Evolutionary conservation across 2,888 invertebrate genomes (phyloP), one percentile per base, ranked within the genome.

Genomic region (Noctua janthina): DNA sequence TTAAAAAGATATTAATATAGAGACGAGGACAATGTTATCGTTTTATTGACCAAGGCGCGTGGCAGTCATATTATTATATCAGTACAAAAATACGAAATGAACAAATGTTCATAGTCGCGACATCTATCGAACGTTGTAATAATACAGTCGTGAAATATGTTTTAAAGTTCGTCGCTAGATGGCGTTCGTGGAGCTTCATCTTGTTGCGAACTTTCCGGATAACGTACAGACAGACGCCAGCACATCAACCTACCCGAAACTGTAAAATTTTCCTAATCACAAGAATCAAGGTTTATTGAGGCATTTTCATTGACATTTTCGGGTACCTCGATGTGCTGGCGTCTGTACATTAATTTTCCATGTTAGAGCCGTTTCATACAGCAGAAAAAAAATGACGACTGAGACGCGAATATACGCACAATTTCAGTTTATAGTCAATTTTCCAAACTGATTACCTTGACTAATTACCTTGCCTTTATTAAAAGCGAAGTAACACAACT

Each of bases 111-210:
- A 86, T 69, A 23, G 82, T 91, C 89, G 74, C 82, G 92, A 79
- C 91, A 92, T 91, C 93, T 93, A 81, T 76, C 74, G 79, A 43
- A 29, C 13, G 13, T 70, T 70, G 1, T 8, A 17, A 23, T 23
- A 68, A 11, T 51, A 46, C n/a, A 66, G 2, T 69, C 13, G 6
- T 51, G 13, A 35, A 10, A 7, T 1, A 0, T 66, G 2, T 59
- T 77, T 29, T 7, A 43, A 75, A 10, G 1, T 54, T 78, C 2
- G 1, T n/a, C n/a, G 11, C 56, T 59, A 83, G 85, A 67, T 87
- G 75, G 71, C 78, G 68, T 11, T 76, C 59, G 4, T 56, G 1
- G 1, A 39, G 35, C 5, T 54, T 67, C 0, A 43, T 29, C 64
- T 46, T n/a, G 10, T 8, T 15, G 1, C 8, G 6, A 11, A 23